A percentile compares a stretch with the other conserved stretches of the same genome.
Conservation (phyloP, 2,113 vertebrate genomes). For the Bothrops jararaca region DNA sequence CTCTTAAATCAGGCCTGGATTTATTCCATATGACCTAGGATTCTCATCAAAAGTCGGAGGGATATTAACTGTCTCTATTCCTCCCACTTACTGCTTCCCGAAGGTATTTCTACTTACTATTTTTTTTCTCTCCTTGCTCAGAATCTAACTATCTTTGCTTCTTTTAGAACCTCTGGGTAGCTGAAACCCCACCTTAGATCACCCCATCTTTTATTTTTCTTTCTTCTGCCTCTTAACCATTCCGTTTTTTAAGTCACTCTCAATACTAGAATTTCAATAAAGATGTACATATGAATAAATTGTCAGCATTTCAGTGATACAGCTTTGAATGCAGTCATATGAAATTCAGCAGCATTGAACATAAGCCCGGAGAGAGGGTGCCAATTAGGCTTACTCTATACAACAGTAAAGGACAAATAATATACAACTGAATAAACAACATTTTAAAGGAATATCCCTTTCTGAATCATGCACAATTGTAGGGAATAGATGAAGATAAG, state of each 20-base stretch:
- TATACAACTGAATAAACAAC: conserved; percentile 79
- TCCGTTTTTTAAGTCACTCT: neutral
- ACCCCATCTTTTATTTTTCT: neutral
- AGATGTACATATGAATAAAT: neutral
- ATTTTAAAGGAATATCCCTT: conserved; percentile 47
- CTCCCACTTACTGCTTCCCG: neutral
- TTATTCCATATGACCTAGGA: neutral
- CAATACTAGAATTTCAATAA: conserved; percentile 20
- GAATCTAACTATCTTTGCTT: neutral
- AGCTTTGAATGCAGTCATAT: neutral
- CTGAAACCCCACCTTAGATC: neutral
- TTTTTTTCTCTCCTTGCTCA: neutral
- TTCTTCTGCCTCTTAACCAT: neutral
- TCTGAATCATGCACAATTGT: neutral
- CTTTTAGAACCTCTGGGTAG: neutral
- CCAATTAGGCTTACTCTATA: conserved; percentile 87
- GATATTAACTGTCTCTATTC: neutral
- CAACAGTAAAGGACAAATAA: conserved; percentile 83
- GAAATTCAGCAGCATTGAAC: conserved; percentile 4
- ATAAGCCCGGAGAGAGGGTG: conserved; percentile 64
- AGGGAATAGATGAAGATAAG: neutral
- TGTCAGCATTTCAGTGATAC: neutral
- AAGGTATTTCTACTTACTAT: neutral
- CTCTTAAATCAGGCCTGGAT: neutral
- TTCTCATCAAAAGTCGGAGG: neutral